phyloP scores from a whole-genome alignment of 2,888 invertebrate species.

The Neoscelio sp. region DNA sequence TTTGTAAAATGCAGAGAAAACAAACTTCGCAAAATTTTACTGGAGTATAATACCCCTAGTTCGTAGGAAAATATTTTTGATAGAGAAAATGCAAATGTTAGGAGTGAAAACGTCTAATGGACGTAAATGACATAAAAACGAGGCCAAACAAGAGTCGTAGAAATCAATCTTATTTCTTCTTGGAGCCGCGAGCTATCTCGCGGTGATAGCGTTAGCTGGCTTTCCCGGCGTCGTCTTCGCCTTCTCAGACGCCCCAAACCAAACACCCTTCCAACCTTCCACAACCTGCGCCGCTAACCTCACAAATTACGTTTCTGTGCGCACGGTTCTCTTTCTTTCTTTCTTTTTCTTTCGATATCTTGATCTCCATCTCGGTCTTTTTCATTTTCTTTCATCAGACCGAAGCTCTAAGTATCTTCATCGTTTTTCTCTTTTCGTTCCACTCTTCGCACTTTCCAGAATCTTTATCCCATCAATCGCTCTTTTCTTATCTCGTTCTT shows the following conservation, averaged over 20 bases:
- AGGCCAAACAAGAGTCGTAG: constrained; percentile 20
- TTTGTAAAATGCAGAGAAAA: no score
- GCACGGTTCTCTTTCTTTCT: constrained; percentile 34
- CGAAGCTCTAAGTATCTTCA: constrained; percentile 23
- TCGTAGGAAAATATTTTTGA: no score
- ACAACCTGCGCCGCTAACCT: constrained; percentile 64
- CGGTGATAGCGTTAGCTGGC: constrained; percentile 41
- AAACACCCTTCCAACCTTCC: constrained; percentile 52
- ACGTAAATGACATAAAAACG: not conserved
- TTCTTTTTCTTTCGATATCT: constrained; percentile 38
- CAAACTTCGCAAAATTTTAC: no score
- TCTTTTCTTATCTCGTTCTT: constrained; percentile 41
- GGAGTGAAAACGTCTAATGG: no score
- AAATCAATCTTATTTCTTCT: constrained; percentile 49
- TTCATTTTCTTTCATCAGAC: constrained; percentile 40
- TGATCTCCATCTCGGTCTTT: no score
- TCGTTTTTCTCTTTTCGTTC: not conserved
- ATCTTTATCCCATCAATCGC: constrained; percentile 58
- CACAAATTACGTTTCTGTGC: constrained; percentile 53
- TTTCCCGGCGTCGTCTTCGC: constrained; percentile 37
- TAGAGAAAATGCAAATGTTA: no score
- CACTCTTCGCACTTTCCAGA: constrained; percentile 22
- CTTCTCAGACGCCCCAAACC: constrained; percentile 55
- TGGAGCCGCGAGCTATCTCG: constrained; percentile 36
- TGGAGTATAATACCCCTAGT: no score